Evolutionary conservation across 2,797 vertebrate species (phyloP), one percentile per base, ranked within the genome.

Genomic region (Ibycter americanus): DNA sequence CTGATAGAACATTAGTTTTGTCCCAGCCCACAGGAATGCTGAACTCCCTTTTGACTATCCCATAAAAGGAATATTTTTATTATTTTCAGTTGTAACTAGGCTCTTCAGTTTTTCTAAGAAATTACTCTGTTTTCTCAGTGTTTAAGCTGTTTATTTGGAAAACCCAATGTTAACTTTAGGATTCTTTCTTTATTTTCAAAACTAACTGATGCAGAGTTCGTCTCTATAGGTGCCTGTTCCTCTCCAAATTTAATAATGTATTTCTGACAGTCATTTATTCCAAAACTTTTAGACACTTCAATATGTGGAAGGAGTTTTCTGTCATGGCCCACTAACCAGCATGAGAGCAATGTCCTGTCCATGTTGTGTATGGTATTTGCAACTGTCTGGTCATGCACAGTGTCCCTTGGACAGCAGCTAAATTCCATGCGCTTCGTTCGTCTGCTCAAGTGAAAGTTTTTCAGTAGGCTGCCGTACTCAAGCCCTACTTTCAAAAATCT

Each of bases 81-180:
- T 70, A 29, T 77, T 93, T 81, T 74, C 23, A 59, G 34, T 55
- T 84, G n/a, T 84, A 49, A 78, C 88, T 54, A 54, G 27, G 4
- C 34, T 67, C 11, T 83, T 78, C 36, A 11, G 2, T 36, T 94
- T 84, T 76, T 76, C 32, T 61, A 21, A 63, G 54, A 12, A 71
- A 55, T 89, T 77, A 8, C 26, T 92, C 18, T 80, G 22, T 12
- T 92, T 92, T 92, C 27, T 22, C 36, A 59, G 15, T 18, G 7
- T 63, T 83, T 68, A 81, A 71, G 14, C 7, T 92, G 71, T 81
- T 92, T 65, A 47, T 90, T 93, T 88, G 76, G 89, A 87, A 95
- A 91, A 91, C 72, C 4, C 3, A 3, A 1, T 44, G 13, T 77
- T 71, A 80, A 77, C 21, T 7, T 46, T 91, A 36, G 22, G 17